phyloP scores from a whole-genome alignment of 2,797 vertebrate genomes.

The Schizothorax lantsangensis region DNA sequence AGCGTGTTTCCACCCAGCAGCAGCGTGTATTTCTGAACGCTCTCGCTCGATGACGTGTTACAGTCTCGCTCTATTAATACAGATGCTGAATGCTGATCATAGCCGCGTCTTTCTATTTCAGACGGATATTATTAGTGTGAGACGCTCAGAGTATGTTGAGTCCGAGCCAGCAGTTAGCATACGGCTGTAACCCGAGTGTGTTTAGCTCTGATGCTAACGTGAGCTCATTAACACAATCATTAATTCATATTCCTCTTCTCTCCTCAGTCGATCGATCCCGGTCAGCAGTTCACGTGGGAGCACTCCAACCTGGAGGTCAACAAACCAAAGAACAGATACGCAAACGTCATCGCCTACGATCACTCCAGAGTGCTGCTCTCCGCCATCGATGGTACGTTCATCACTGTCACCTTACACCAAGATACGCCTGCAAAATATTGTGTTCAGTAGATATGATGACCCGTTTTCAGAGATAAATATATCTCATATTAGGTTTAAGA shows the following conservation, averaged over 20 bases:
- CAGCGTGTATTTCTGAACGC: background rate
- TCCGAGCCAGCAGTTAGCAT: background rate
- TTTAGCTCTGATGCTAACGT: slow-evolving; percentile 6
- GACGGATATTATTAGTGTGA: background rate
- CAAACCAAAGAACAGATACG: slow-evolving; percentile 99
- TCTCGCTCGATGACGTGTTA: background rate
- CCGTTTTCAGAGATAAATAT: too few relatives aligned
- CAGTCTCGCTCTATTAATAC: slow-evolving; percentile 1
- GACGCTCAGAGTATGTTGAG: background rate
- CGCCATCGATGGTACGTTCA: slow-evolving; percentile 90
- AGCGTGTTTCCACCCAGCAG: background rate
- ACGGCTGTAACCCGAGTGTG: background rate
- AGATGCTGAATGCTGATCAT: background rate
- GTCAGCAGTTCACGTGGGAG: slow-evolving; percentile 99
- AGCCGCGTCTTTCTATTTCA: slow-evolving; percentile 21
- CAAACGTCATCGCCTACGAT: slow-evolving; percentile 98
- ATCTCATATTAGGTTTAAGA: too few relatives aligned
- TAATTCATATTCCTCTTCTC: slow-evolving; percentile 6
- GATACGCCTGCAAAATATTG: too few relatives aligned
- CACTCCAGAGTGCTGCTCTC: slow-evolving; percentile 96
- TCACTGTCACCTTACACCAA: background rate
- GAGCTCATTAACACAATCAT: background rate
- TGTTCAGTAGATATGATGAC: too few relatives aligned
- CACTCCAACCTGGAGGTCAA: slow-evolving; percentile 99
- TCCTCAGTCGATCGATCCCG: slow-evolving; percentile 93